A percentile compares a stretch with the other conserved stretches of the same genome.
These are phyloP conservation scores for Polyergus mexicanus DNA, from an alignment of 1,140 invertebrate species.

Conservation along the genomic window DNA sequence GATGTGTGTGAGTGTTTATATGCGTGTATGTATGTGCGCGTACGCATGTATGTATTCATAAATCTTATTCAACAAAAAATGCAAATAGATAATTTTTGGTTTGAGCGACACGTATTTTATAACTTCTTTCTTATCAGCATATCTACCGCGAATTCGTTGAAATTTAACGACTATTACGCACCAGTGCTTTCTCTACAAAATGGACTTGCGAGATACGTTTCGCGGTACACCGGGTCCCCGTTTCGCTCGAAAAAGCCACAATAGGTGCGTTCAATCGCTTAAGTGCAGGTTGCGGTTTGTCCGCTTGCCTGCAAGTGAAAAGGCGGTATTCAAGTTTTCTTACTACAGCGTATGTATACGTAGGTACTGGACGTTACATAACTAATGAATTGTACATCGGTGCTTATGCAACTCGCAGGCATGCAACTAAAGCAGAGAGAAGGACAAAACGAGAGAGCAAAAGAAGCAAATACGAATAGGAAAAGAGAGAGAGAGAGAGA, in stretches of 20 bases:
- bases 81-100: background rate
- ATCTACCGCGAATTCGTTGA: slow-evolving; percentile 47
- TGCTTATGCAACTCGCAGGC: slow-evolving; percentile 62
- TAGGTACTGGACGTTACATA: slow-evolving; percentile 68
- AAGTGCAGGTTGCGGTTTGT: slow-evolving; percentile 76
- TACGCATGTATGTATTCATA: too few relatives aligned
- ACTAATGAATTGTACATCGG: slow-evolving; percentile 76
- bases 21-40: too few relatives aligned
- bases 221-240: slow-evolving; percentile 61
- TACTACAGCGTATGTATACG: slow-evolving; percentile 67
- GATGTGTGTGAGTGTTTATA: background rate
- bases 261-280: slow-evolving; percentile 76
- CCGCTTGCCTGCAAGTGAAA: slow-evolving; percentile 60
- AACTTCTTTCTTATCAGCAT: slow-evolving; percentile 50
- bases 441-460: background rate
- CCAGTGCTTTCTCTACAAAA: slow-evolving; percentile 57
- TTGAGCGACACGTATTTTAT: slow-evolving; percentile 26
- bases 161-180: slow-evolving; percentile 72
- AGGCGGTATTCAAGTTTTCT: slow-evolving; percentile 43
- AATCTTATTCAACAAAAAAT: background rate
- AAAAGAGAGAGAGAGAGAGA: slow-evolving; percentile 44
- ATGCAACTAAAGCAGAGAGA: slow-evolving; percentile 1
- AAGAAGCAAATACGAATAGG: slow-evolving; percentile 9
- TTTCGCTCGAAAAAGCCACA: slow-evolving; percentile 74
- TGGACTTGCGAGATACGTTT: slow-evolving; percentile 66